Evolutionary conservation across 2,888 invertebrate genomes (phyloP), one percentile per base, ranked within the genome.

Genomic region (Thysanoteuthis rhombus): DNA sequence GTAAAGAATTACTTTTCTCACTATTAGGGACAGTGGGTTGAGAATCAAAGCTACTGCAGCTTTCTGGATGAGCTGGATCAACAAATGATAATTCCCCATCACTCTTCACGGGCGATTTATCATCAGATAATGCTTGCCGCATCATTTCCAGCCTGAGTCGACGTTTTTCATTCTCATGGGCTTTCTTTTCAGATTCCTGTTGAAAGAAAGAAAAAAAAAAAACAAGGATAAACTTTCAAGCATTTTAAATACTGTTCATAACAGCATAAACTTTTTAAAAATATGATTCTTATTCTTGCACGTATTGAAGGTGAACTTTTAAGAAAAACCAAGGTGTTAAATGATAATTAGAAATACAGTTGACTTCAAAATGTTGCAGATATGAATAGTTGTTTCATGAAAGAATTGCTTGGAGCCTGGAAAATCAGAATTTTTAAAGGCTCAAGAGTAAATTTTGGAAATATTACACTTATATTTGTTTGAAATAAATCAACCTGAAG

Each of bases 111-210:
- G 94, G 93, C 28, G 93, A 93, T n/a, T 89, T 95, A 45, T 95
- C 95, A 42, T 95, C 95, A 32, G 95, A 94, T 89, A 96, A 94
- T 45, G 94, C 94, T 89, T 95, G 95, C 12, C 96, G 94, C 94
- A 96, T 95, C 58, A 95, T 95, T 93, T 96, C 96, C 93, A 96
- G 95, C 93, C 96, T 96, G 45, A 94, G 94, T 45, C 96, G 94
- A 38, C 96, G 94, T 75, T 94, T 95, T 93, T 96, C 96, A 93
- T 95, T 94, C 93, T 95, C 95, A 38, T 94, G 94, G 10, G 94
- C 93, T 94, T 95, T 95, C 89, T 94, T 95, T 92, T 95, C 95
- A 38, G 94, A 94, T 89, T 95, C 95, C 96, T 96, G 92, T 10
- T 94, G 94, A 39, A 22, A 94, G 32, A n/a, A 75, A 36, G 32